Evolutionary conservation across 2,113 vertebrate genomes (phyloP).

Genomic region (Onychostoma macrolepis): DNA sequence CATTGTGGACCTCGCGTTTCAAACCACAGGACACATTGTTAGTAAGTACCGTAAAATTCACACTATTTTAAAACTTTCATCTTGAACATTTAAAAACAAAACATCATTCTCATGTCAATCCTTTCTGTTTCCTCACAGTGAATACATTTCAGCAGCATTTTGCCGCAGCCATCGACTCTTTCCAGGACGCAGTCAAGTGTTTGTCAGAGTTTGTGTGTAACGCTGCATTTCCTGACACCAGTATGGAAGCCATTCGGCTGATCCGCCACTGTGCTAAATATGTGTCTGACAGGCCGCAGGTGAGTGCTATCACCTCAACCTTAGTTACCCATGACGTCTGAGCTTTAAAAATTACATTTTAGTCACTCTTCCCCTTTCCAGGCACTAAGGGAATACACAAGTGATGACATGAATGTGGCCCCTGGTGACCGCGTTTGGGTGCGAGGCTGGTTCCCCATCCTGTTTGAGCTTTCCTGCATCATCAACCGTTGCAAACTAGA

Average conservation of each 20-base stretch:
- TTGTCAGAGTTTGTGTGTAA: constrained; percentile 98
- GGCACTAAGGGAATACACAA: constrained; percentile 96
- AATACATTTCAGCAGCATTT: constrained; percentile 94
- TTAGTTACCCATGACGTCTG: not conserved
- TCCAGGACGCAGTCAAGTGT: constrained; percentile 97
- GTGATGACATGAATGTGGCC: constrained; percentile 98
- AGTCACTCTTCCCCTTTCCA: constrained; percentile 58
- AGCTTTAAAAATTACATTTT: not conserved
- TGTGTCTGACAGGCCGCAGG: constrained; percentile 92
- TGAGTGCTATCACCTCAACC: constrained; percentile 53
- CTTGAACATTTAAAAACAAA: not conserved
- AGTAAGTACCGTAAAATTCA: constrained; percentile 77
- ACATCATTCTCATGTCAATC: not conserved
- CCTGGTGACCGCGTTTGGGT: constrained; percentile 96
- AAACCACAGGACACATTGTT: constrained; percentile 94
- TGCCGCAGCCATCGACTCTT: constrained; percentile 95
- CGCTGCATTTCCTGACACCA: constrained; percentile 93
- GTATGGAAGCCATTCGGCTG: constrained; percentile 96
- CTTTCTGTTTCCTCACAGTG: constrained; percentile 71
- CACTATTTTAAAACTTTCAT: not conserved
- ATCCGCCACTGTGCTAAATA: constrained; percentile 97
- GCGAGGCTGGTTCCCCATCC: constrained; percentile 96
- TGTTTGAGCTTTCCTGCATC: constrained; percentile 97
- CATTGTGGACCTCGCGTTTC: constrained; percentile 95
- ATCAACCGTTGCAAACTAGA: constrained; percentile 98